Evolutionary conservation across 2,888 invertebrate species (phyloP), one percentile per base, ranked within the genome.

Genomic region (Tinea pellionella): DNA sequence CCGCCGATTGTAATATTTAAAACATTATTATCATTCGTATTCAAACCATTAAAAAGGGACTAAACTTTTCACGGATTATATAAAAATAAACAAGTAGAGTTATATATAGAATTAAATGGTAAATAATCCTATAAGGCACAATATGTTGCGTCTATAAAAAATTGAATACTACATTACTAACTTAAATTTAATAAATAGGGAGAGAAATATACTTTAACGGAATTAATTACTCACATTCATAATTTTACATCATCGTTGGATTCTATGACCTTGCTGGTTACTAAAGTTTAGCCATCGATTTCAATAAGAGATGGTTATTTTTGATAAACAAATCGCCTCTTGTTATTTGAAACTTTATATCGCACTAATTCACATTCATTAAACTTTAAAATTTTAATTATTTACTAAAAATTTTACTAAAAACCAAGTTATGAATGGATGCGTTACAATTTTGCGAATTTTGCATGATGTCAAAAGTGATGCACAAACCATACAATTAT

Each of bases 181-280:
- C n/a, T n/a, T n/a, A n/a, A n/a, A n/a, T n/a, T n/a, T n/a, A n/a
- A n/a, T n/a, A n/a, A n/a, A n/a, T n/a, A 24, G 6, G 2, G 24
- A 24, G 16, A 47, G 47, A 47, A 47, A n/a, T n/a, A 42, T 42
- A 42, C n/a, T 42, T 42, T 47, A 47, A 16, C 9, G 2, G n/a
- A 47, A 13, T 47, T 47, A 53, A 32, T 57, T 47, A 77, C 78
- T 78, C 70, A 79, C 79, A 66, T 64, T 74, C 75, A 77, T 80
- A 72, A 43, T 29, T 82, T 84, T 77, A 80, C 77, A 80, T 78
- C 78, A 81, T 74, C 71, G 67, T 66, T 73, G 69, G 75, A 75
- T 80, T 59, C 9, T 41, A 64, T 68, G 71, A 69, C 78, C 78
- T 76, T 74, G 75, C 69, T 57, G 59, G 55, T 37, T 32, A 37